Base-by-base conservation (phyloP, 2,797 vertebrate species). In the Pangasius krempfi region DNA sequence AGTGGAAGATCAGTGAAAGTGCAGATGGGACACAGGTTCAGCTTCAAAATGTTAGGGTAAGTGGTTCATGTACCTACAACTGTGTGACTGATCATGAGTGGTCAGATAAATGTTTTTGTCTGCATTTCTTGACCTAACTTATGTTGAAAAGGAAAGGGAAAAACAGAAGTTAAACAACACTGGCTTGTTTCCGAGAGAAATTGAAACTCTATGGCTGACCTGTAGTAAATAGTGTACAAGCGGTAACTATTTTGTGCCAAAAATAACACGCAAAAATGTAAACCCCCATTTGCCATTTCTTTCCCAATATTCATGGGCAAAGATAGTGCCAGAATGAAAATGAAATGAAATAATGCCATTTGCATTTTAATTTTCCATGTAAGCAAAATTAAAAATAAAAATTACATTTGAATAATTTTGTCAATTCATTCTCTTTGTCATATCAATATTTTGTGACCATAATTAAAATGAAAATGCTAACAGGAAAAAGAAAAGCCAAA, bases 1-100 rank as follows among this genome's bases (percentile, higher is more conserved):
- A 84, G 89, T 73, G 93, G 58, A 40, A 72, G 73, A 66, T 58
- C 5, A 50, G 14, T 56, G 76, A 40, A 83, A 70, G 73, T 89
- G 62, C 88, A 37, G 25, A 18, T 64, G 25, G 58, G 58, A 60
- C 58, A 60, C 58, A 60, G 22, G 58, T 8, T 58, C 56, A 20
- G 58, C 58, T 60, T 60, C 58, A 7, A 22, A 18, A 60, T 20
- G 20, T 6, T 58, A 58, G 56, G 27, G 0, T 64, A 3, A 27
- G 60, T 62, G 25, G 60, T 27, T 62, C 13, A 0, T n/a, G 12
- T 66, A n/a, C 62, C 62, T 27, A 4, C n/a, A 66, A 37, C 20
- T 37, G 68, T 70, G 33, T 72, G 33, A 8, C 68, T 18, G 14
- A 70, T 37, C 37, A 8, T 70, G 68, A 8, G 33, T n/a, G 62